A percentile compares a stretch with the other conserved stretches of the same genome.
These are phyloP conservation scores for Columbina picui DNA, from an alignment of 2,113 vertebrate species.

Conservation along the genomic window DNA sequence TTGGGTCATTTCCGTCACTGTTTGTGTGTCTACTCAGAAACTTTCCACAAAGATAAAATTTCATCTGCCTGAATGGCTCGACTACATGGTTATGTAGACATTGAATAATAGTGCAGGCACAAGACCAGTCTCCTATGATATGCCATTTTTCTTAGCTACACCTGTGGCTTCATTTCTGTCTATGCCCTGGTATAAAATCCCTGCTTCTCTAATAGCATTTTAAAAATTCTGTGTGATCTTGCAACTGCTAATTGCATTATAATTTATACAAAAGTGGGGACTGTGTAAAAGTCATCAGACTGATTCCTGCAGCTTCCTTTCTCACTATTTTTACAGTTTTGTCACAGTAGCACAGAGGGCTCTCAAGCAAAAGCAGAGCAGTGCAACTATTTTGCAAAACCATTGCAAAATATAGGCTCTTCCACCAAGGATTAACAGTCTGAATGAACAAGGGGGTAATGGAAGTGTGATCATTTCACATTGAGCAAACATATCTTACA, in stretches of 20 bases:
- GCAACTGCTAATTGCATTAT: not conserved
- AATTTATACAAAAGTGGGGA: not conserved
- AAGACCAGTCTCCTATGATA: not conserved
- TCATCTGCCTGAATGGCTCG: not conserved
- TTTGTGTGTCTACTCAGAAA: not conserved
- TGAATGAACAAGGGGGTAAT: not conserved
- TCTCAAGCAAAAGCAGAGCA: not conserved
- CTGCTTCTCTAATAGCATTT: not conserved
- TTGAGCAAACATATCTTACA: not conserved
- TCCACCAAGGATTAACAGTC: not conserved
- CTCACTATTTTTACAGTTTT: not conserved
- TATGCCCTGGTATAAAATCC: not conserved
- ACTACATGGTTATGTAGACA: not conserved
- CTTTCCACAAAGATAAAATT: not conserved
- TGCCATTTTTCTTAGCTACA: not conserved
- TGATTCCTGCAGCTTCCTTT: not conserved
- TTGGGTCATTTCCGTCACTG: not conserved
- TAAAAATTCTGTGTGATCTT: not conserved
- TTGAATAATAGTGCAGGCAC: not conserved
- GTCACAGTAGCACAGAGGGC: not conserved
- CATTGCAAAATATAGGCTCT: not conserved
- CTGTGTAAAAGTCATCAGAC: not conserved
- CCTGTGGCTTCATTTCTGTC: not conserved
- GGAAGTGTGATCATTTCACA: not conserved
- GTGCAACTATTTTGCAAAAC: not conserved